Evolutionary conservation across 2,113 vertebrate species (phyloP).

Genomic region (Sander lucioperca): DNA sequence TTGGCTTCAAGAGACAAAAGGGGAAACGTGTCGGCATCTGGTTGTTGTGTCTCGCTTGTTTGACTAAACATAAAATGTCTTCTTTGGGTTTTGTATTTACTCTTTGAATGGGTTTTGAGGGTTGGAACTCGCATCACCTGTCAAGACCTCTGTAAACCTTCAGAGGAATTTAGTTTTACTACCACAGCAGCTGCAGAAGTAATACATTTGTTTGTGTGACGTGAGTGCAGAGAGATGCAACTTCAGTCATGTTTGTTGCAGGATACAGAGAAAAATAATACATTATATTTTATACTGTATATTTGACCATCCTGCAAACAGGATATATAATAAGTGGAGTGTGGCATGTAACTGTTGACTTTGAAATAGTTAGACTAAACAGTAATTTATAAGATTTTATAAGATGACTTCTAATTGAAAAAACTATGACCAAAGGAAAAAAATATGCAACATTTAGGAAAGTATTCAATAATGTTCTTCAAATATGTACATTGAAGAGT

Average conservation of each 20-base stretch:
- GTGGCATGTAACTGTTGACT: no score
- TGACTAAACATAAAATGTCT: conserved; percentile 51
- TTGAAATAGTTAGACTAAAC: no score
- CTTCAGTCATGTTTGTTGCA: neutral
- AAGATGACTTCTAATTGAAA: no score
- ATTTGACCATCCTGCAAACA: neutral
- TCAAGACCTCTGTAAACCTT: conserved; percentile 32
- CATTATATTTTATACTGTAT: neutral
- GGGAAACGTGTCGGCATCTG: conserved; percentile 34
- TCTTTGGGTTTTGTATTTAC: conserved; percentile 39
- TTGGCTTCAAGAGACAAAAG: conserved; percentile 35
- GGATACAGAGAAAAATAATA: neutral
- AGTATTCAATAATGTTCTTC: no score
- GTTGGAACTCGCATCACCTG: conserved; percentile 32
- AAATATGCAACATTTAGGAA: no score
- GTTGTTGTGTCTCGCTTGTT: conserved; percentile 63
- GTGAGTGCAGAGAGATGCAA: neutral
- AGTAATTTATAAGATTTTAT: no score
- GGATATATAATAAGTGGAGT: no score
- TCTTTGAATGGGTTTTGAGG: conserved; percentile 45
- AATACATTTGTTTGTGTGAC: neutral
- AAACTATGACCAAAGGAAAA: no score
- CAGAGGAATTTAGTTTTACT: conserved; percentile 15
- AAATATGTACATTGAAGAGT: no score
- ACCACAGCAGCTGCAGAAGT: neutral